Base-by-base conservation (phyloP, 2,888 invertebrate genomes). In the Erpobdella octoculata region DNA sequence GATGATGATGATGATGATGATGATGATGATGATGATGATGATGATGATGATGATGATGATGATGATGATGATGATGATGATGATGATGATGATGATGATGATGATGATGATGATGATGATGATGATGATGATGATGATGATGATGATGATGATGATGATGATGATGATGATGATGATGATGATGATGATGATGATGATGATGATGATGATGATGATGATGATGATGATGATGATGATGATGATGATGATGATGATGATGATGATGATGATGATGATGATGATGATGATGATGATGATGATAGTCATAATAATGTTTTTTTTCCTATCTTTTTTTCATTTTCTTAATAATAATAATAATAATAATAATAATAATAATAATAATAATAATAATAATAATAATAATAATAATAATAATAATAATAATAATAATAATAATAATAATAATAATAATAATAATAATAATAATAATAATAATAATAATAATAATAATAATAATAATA, bases 141-240 rank as follows among this genome's bases (percentile, higher is more conserved):
- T 66, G 38, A 41, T 66, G 46, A 67, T 67, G 28, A 68, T 71
- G 37, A 69, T 71, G 64, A 71, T 68, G 28, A 67, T 71, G 36
- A 71, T 71, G 64, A 71, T 71, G 38, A 71, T 65, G 38, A 71
- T 64, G 36, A 68, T 46, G 41, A 71, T 64, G 41, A 71, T 64
- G 28, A 68, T 71, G 36, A 71, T 66, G 28, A 71, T 71, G 37
- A 71, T 36, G 36, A 64, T 71, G 28, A 65, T 2, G 0, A 71
- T 68, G 46, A 67, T 46, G 36, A 58, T 71, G n/a, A 48, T 48
- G 41, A 53, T 48, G 31, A 38, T 48, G 48, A 70, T 70, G 37
- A 37, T 70, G 37, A 71, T 53, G 37, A 70, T 53, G 48, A 71
- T 65, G 28, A 64, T 41, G 46, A 71, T 9, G 33, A 71, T 65